Evolutionary conservation across 2,113 vertebrate genomes (phyloP), one percentile per base, ranked within the genome.

Genomic region (Agelaius tricolor): DNA sequence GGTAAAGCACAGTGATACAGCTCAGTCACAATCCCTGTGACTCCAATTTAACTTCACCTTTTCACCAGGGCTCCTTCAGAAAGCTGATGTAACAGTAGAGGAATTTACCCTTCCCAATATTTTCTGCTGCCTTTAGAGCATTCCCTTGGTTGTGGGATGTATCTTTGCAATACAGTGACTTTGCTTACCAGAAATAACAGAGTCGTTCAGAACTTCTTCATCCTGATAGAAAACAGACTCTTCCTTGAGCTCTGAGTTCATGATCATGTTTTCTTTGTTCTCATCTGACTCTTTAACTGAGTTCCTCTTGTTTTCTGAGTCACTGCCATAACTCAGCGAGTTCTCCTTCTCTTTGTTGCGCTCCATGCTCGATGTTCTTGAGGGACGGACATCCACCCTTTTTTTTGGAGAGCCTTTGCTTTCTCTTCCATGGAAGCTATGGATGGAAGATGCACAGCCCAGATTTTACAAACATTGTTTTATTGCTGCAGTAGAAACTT

Each of bases 241-340:
- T 3, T 98, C 99, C 21, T 96, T 98, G 96, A 98, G 97, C 79
- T 98, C 99, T 3, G 99, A 97, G 33, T 98, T 98, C 97, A 98
- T 93, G 23, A 98, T 97, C 97, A 99, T 89, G 97, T 99, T 99
- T 97, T 99, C 99, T 97, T 99, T 99, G 98, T 99, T 99, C 98
- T 99, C 99, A 43, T 99, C 99, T 0, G 98, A 98, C 85, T 98
- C 98, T 77, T 98, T 98, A 43, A 91, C 89, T 0, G 91, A 97
- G 8, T 97, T 84, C 90, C 97, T 28, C 89, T 98, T 99, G 96
- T 96, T 97, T 93, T 99, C 99, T 0, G 93, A 59, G 62, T 97
- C 92, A 1, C 97, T 98, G 3, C 97, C 90, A 18, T 98, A 98
- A 61, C 93, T 96, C 27, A 97, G 81, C 0, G 97, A 95, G 79